Base-by-base conservation (phyloP, 2,797 vertebrate species). In the Ciconia nigra region DNA sequence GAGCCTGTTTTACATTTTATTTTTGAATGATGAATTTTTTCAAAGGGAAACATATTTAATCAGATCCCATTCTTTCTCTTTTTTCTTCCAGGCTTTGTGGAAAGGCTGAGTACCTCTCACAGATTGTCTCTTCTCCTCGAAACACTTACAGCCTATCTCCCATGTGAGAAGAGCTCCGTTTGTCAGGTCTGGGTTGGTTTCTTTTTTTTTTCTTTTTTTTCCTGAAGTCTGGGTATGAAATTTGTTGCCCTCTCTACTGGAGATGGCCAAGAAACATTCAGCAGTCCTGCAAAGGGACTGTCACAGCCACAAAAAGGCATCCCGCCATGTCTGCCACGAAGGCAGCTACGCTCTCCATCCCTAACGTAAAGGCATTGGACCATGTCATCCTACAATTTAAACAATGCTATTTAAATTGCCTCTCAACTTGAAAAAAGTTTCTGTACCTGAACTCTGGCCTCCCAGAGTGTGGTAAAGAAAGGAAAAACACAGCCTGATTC, bases 361-460 rank as follows among this genome's bases (percentile, higher is more conserved):
- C n/a, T 74, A 67, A 20, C 17, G 54, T 15, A 61, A 93, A 94
- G 66, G 90, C 86, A 78, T 2, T 73, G 71, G 92, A 90, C 59
- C 78, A 41, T 83, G 78, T 11, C 83, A 92, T 25, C 81, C 78
- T 41, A 77, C 83, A 74, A 71, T 89, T 96, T 74, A 71, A 89
- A 77, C 52, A 57, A 4, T n/a, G 61, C 69, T 83, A 90, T 85
- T 87, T 91, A 87, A 96, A 93, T 93, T 87, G 72, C 87, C 65
- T 95, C 72, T 95, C 85, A 42, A 79, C 69, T 29, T 58, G 39
- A 71, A 62, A 71, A 79, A 93, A 78, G 71, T 81, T 92, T 93
- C 59, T 90, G 47, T 83, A 87, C 66, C 70, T 94, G 80, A 95
- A 93, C 92, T 80, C 83, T 92, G 71, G 78, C 81, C 83, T 87